These are phyloP conservation scores for Oligia fasciuncula DNA, from an alignment of 2,888 invertebrate genomes.

Conservation along the genomic window DNA sequence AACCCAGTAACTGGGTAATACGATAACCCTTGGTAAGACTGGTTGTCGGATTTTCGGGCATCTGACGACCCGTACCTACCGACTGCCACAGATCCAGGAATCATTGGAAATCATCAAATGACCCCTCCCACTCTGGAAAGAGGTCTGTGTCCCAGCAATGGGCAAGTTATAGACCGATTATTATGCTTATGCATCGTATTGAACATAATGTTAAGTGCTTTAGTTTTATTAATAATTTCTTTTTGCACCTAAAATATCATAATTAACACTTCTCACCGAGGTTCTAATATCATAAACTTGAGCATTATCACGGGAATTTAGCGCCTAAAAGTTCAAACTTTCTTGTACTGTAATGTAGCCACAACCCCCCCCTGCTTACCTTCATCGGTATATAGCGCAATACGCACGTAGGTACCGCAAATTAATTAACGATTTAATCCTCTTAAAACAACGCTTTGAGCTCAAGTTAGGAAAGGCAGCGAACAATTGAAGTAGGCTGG, in stretches of 20 bases:
- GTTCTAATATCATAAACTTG: neutral
- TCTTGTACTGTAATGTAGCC: conserved; percentile 26
- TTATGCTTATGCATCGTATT: neutral
- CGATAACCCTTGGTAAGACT: too few relatives aligned
- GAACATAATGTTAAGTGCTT: neutral
- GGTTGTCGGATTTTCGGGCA: too few relatives aligned
- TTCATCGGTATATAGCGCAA: conserved; percentile 29
- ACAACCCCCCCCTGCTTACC: conserved; percentile 22
- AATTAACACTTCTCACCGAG: neutral
- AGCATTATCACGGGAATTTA: neutral
- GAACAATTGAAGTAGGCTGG: neutral
- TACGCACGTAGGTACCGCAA: conserved; percentile 55
- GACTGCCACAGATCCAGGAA: too few relatives aligned
- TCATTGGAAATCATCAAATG: too few relatives aligned
- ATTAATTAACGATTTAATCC: conserved; percentile 74
- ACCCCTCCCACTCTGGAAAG: too few relatives aligned
- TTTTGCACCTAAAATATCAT: neutral
- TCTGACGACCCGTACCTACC: too few relatives aligned
- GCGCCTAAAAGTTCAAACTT: conserved; percentile 27
- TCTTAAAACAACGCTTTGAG: conserved; percentile 63
- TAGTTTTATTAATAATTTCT: neutral
- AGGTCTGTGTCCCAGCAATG: too few relatives aligned
- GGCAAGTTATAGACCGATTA: too few relatives aligned
- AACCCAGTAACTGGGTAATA: too few relatives aligned
- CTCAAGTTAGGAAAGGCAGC: conserved; percentile 34